Percentiles rank a stretch among this genome's conserved stretches.
Conservation (phyloP, 2,113 vertebrate genomes). For the Pachyramphus minor region DNA sequence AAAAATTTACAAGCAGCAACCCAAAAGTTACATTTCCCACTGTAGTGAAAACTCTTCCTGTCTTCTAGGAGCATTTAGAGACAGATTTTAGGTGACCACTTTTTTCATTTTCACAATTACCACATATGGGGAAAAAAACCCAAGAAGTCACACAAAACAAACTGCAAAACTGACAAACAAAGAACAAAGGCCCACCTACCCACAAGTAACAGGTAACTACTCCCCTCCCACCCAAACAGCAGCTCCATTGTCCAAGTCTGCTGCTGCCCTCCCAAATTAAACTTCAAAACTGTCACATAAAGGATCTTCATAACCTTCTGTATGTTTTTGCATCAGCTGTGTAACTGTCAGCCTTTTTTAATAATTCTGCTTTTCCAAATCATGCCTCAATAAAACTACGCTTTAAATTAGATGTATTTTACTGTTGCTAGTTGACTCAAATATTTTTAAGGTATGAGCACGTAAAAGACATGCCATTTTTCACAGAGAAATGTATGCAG, state of each 20-base stretch:
- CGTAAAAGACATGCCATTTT: slow-evolving; percentile 43
- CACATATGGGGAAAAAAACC: neutral
- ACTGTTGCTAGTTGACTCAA: neutral
- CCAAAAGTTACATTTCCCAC: neutral
- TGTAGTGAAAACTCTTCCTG: neutral
- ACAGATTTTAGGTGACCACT: neutral
- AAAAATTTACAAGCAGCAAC: neutral
- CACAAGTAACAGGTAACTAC: neutral
- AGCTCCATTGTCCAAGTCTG: neutral
- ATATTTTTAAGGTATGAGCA: slow-evolving; percentile 31
- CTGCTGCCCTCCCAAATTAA: neutral
- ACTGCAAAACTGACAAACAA: neutral
- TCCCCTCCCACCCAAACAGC: neutral
- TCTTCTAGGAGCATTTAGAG: neutral
- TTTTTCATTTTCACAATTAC: neutral
- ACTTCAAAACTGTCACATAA: neutral
- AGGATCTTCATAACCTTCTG: neutral
- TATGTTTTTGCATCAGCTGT: neutral
- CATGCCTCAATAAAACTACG: neutral
- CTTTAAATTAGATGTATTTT: slow-evolving; percentile 22
- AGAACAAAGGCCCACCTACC: neutral
- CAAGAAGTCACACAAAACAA: neutral
- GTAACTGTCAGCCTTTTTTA: neutral
- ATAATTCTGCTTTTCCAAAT: slow-evolving; percentile 27
- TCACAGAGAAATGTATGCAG: slow-evolving; percentile 35